Conservation (phyloP, 2,797 vertebrate genomes). For the Natrix natrix region DNA sequence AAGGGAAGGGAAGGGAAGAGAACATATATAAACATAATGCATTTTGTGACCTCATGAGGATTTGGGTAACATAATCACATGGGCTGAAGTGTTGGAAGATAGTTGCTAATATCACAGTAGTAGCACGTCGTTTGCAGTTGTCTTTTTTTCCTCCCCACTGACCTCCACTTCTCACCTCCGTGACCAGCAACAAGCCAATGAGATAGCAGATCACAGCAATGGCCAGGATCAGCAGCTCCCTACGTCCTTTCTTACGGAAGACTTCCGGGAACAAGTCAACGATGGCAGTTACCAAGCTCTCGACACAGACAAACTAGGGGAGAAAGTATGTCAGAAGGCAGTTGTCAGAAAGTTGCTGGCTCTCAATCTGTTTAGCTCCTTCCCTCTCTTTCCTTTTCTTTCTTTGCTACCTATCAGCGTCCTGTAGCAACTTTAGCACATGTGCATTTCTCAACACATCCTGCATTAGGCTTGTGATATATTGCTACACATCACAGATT, state of each 20-base stretch:
- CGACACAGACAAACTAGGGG: constrained; percentile 87
- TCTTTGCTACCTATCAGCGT: not conserved
- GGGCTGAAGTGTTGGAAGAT: not conserved
- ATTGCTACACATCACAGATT: not conserved
- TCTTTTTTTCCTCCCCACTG: not conserved
- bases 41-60: not conserved
- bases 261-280: constrained; percentile 83
- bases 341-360: not conserved
- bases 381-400: not conserved
- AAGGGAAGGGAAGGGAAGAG: no score
- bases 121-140: not conserved
- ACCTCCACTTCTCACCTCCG: constrained; percentile 74
- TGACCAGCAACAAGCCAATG: constrained; percentile 84
- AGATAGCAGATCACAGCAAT: constrained; percentile 81
- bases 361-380: not conserved
- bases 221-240: constrained; percentile 83
- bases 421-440: not conserved
- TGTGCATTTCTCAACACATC: not conserved
- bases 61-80: not conserved
- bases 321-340: constrained; percentile 17
- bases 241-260: constrained; percentile 75
- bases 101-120: not conserved
- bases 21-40: not conserved
- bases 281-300: constrained; percentile 88
- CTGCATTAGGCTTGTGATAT: not conserved